phyloP scores from a whole-genome alignment of 2,888 invertebrate species.

The Drosophila suboccidentalis region DNA sequence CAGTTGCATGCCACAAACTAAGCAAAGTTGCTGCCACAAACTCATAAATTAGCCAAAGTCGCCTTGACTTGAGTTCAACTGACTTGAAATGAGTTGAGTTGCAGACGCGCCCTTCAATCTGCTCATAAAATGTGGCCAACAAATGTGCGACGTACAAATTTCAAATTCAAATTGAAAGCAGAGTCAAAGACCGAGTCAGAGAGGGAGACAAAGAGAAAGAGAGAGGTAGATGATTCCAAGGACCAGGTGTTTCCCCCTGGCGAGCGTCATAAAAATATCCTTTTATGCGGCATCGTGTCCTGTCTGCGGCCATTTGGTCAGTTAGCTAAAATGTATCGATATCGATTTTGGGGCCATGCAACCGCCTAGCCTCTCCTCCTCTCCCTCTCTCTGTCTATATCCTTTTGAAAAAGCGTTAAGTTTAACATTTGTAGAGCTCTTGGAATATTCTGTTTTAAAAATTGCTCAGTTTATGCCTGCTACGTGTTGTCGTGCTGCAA shows the following conservation, averaged over 20 bases:
- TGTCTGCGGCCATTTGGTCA: constrained; percentile 69
- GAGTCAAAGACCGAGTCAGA: background rate
- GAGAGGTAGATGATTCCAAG: background rate
- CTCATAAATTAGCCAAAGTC: constrained; percentile 22
- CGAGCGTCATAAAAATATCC: constrained; percentile 75
- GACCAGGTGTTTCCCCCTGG: constrained; percentile 46
- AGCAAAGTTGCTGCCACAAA: constrained; percentile 11
- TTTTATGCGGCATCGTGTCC: constrained; percentile 69
- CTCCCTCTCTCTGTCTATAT: background rate
- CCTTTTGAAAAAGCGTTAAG: constrained; percentile 1
- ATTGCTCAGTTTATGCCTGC: constrained; percentile 16
- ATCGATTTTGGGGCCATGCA: constrained; percentile 43
- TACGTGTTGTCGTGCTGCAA: constrained; percentile 18
- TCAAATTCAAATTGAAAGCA: constrained; percentile 58
- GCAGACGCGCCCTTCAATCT: constrained; percentile 38
- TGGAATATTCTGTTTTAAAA: constrained; percentile 11
- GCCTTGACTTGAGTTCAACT: background rate
- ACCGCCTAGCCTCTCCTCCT: background rate
- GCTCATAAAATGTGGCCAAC: constrained; percentile 49
- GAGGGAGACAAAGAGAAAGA: background rate
- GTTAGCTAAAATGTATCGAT: constrained; percentile 64
- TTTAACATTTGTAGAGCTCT: constrained; percentile 3
- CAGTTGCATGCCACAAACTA: constrained; percentile 14
- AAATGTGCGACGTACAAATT: constrained; percentile 40
- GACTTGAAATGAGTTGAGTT: background rate